These are phyloP conservation scores for Pterophyllum scalare DNA, from an alignment of 2,113 vertebrate species.

Conservation along the genomic window DNA sequence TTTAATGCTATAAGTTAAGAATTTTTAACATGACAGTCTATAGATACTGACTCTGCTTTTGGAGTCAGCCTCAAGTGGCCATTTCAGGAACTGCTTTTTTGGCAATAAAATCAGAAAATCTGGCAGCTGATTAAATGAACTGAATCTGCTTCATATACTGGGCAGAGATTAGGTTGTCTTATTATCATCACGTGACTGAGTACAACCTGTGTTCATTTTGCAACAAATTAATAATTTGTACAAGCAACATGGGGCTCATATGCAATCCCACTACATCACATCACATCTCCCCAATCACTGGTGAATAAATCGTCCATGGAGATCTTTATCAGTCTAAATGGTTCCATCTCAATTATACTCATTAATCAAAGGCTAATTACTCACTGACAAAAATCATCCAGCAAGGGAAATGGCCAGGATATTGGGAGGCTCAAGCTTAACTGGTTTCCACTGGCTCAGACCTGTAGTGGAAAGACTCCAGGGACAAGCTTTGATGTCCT, in stretches of 20 bases:
- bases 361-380: slow-evolving; percentile 71
- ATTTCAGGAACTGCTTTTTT: not conserved
- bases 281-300: not conserved
- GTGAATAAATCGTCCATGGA: slow-evolving; percentile 6
- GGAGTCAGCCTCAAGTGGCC: not conserved
- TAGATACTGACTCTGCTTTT: not conserved
- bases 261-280: not conserved
- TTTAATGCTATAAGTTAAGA: fast-evolving
- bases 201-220: not conserved
- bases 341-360: slow-evolving; percentile 64
- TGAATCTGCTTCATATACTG: not conserved
- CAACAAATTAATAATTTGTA: not conserved
- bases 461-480: not conserved
- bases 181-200: not conserved
- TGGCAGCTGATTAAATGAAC: not conserved
- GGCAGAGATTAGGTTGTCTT: not conserved
- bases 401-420: not conserved
- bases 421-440: not conserved
- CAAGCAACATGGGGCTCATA: not conserved
- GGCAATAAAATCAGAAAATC: not conserved
- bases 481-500: slow-evolving; percentile 17
- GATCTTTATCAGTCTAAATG: slow-evolving; percentile 24
- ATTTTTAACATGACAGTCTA: not conserved
- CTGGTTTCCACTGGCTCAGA: slow-evolving; percentile 17
- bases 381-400: slow-evolving; percentile 2